phyloP scores from a whole-genome alignment of 2,113 vertebrate species.

The Chiloscyllium plagiosum region DNA sequence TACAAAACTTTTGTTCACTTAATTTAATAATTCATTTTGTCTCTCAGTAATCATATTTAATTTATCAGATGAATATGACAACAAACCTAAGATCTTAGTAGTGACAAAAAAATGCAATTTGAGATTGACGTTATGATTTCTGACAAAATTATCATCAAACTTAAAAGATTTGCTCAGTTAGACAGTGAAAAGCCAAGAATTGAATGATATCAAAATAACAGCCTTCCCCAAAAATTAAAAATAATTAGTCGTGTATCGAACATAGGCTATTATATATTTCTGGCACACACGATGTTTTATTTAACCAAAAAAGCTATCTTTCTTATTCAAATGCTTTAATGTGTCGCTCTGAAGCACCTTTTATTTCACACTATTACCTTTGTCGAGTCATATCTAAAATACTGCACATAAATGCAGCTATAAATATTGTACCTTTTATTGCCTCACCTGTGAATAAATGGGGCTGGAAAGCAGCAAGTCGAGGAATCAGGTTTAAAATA shows the following conservation, averaged over 20 bases:
- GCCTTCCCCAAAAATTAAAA: background rate
- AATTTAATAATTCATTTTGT: background rate
- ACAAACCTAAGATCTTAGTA: background rate
- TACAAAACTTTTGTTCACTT: background rate
- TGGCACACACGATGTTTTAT: background rate
- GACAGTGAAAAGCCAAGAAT: background rate
- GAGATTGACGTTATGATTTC: background rate
- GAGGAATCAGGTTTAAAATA: constrained; percentile 85
- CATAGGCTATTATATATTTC: background rate
- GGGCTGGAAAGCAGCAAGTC: constrained; percentile 88
- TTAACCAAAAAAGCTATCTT: background rate
- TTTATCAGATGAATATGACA: background rate
- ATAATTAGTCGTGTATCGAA: background rate
- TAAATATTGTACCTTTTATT: background rate
- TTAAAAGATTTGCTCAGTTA: background rate
- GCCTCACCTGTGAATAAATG: constrained; percentile 83
- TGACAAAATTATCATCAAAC: background rate
- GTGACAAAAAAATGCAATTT: background rate
- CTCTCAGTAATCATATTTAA: background rate
- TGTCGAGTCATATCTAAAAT: background rate
- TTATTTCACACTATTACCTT: background rate
- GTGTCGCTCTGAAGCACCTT: background rate
- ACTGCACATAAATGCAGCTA: background rate
- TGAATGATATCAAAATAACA: background rate
- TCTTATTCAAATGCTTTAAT: background rate